phyloP scores from a whole-genome alignment of 2,888 invertebrate species.

The Steinernema carpocapsae region DNA sequence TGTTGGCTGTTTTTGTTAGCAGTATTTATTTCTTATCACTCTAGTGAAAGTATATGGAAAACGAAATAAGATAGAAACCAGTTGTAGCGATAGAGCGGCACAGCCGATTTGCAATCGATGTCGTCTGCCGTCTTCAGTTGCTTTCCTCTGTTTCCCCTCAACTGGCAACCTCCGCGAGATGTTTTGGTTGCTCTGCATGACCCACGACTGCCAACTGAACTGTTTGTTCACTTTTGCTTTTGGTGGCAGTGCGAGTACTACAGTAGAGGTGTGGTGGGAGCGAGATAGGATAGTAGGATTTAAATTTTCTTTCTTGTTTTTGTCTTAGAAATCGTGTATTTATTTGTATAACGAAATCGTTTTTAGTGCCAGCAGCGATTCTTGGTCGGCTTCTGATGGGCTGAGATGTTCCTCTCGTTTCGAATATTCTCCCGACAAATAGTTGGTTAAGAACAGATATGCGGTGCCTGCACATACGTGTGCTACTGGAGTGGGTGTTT shows the following conservation, averaged over 20 bases:
- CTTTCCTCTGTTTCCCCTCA: constrained; percentile 23
- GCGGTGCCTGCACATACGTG: not conserved
- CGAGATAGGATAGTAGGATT: not conserved
- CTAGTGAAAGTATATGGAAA: not conserved
- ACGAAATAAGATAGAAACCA: constrained; percentile 1
- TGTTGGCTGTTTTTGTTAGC: no score
- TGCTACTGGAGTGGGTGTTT: not conserved
- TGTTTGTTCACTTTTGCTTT: not conserved
- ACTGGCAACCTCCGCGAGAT: constrained; percentile 11
- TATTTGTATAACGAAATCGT: not conserved
- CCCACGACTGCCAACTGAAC: constrained; percentile 2
- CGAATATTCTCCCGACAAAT: constrained; percentile 26
- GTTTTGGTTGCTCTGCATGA: not conserved
- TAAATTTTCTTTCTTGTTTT: not conserved
- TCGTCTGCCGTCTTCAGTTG: constrained; percentile 33
- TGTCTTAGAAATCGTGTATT: not conserved
- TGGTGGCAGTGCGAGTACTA: not conserved
- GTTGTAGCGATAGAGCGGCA: constrained; percentile 15
- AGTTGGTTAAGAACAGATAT: not conserved
- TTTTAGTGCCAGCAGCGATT: constrained; percentile 32
- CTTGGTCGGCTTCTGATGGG: constrained; percentile 17
- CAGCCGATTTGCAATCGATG: constrained; percentile 31
- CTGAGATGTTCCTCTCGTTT: not conserved
- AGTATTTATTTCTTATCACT: not conserved
- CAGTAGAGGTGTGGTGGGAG: not conserved